Evolutionary conservation across 2,888 invertebrate species (phyloP).

Genomic region (Drosophila anomelani): DNA sequence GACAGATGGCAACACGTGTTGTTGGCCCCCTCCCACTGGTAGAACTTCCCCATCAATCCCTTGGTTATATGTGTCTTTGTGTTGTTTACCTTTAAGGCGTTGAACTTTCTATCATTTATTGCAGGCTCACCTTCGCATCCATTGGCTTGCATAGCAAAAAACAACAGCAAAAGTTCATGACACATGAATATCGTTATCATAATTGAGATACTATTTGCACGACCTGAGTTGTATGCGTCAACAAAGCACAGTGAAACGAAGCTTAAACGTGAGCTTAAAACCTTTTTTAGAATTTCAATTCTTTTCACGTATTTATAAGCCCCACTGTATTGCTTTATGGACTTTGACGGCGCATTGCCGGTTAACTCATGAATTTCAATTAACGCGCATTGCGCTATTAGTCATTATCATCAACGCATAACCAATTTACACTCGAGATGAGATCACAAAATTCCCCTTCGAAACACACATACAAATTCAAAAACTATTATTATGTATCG

Average conservation of each 20-base stretch:
- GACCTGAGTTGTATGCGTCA: slow-evolving; percentile 3
- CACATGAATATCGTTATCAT: slow-evolving; percentile 42
- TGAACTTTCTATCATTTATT: slow-evolving; percentile 62
- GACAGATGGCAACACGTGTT: slow-evolving; percentile 75
- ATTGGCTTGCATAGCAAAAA: slow-evolving; percentile 9
- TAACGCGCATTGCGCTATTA: slow-evolving; percentile 60
- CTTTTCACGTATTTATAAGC: background rate
- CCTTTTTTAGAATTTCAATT: too few species aligned
- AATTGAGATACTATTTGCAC: background rate
- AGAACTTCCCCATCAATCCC: background rate
- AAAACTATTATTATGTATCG: slow-evolving; percentile 45
- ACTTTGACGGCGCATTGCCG: slow-evolving; percentile 46
- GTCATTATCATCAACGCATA: slow-evolving; percentile 59
- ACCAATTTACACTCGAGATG: slow-evolving; percentile 65
- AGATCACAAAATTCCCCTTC: slow-evolving; percentile 62
- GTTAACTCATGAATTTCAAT: slow-evolving; percentile 65
- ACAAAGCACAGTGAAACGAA: background rate
- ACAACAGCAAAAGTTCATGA: slow-evolving; percentile 59
- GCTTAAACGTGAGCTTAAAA: too few species aligned
- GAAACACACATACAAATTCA: slow-evolving; percentile 6
- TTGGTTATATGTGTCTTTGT: background rate
- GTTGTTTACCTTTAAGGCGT: slow-evolving; percentile 70
- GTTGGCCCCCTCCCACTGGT: slow-evolving; percentile 13
- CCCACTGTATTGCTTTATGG: slow-evolving; percentile 24
- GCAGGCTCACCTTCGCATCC: slow-evolving; percentile 55